Conservation (phyloP, 1,140 invertebrate species). For the Nasonia giraulti region DNA sequence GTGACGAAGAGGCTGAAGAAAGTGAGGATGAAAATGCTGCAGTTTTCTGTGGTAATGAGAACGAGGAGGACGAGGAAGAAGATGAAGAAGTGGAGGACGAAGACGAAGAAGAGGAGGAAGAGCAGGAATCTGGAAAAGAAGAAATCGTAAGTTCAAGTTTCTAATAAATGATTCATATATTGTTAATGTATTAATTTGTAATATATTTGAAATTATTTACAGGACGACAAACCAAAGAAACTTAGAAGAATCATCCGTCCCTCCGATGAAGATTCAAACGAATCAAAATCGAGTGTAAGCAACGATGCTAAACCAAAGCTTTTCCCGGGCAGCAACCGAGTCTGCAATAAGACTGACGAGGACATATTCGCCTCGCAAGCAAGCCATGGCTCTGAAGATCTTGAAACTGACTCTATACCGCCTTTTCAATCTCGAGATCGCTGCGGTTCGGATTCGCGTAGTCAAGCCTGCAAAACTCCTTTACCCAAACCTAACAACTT, state of each 20-base stretch:
- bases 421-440: constrained; percentile 27
- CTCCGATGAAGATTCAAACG: constrained; percentile 65
- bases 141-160: constrained; percentile 40
- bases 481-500: constrained; percentile 54
- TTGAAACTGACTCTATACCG: not conserved
- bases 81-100: constrained; percentile 65
- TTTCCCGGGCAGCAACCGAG: constrained; percentile 44
- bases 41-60: constrained; percentile 69
- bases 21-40: constrained; percentile 59
- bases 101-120: constrained; percentile 60
- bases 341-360: constrained; percentile 54
- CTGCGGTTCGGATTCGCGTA: constrained; percentile 36
- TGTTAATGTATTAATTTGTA: not conserved
- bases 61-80: constrained; percentile 66
- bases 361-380: constrained; percentile 58
- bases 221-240: constrained; percentile 56
- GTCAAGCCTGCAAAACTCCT: constrained; percentile 59
- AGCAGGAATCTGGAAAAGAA: constrained; percentile 63
- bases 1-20: constrained; percentile 70
- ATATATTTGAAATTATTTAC: constrained; percentile 15
- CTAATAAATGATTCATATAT: not conserved
- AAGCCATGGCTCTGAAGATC: constrained; percentile 48
- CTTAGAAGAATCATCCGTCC: constrained; percentile 66
- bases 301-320: constrained; percentile 52
- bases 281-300: constrained; percentile 45